Evolutionary conservation across 2,797 vertebrate species (phyloP).

Genomic region (Sternotherus odoratus): DNA sequence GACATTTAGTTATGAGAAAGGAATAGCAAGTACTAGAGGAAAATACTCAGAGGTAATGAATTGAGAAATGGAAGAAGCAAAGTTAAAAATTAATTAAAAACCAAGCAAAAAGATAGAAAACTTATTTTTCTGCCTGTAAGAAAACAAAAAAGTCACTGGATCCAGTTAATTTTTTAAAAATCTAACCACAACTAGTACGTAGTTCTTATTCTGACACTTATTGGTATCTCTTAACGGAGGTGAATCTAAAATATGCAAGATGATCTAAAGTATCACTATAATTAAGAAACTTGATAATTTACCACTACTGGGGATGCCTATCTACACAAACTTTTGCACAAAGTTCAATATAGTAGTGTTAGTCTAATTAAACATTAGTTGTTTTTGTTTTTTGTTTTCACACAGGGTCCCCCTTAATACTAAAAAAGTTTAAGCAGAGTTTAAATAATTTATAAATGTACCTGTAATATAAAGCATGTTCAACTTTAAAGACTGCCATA

Average conservation of each 20-base stretch:
- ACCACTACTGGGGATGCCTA: not conserved
- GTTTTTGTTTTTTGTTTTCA: not conserved
- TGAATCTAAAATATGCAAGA: not conserved
- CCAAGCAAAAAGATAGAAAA: conserved; percentile 10
- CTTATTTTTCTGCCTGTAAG: not conserved
- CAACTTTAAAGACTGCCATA: not conserved
- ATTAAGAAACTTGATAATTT: not conserved
- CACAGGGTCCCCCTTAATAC: not conserved
- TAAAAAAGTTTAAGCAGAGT: not conserved
- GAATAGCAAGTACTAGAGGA: conserved; percentile 60
- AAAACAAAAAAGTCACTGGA: conserved; percentile 10
- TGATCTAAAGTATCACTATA: not conserved
- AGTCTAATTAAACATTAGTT: not conserved
- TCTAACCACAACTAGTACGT: not conserved
- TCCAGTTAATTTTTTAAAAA: not conserved
- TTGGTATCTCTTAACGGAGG: not conserved
- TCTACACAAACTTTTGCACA: not conserved
- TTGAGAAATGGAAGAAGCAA: conserved; percentile 32
- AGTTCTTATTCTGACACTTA: not conserved
- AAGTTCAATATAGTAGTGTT: not conserved
- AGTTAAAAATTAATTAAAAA: conserved; percentile 66
- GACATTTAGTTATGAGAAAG: conserved; percentile 65
- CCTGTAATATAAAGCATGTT: not conserved
- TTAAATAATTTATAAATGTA: conserved; percentile 18
- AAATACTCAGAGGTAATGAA: conserved; percentile 60